Evolutionary conservation across 2,113 vertebrate genomes (phyloP), one percentile per base, ranked within the genome.

Genomic region (Prochilodus magdalenae): DNA sequence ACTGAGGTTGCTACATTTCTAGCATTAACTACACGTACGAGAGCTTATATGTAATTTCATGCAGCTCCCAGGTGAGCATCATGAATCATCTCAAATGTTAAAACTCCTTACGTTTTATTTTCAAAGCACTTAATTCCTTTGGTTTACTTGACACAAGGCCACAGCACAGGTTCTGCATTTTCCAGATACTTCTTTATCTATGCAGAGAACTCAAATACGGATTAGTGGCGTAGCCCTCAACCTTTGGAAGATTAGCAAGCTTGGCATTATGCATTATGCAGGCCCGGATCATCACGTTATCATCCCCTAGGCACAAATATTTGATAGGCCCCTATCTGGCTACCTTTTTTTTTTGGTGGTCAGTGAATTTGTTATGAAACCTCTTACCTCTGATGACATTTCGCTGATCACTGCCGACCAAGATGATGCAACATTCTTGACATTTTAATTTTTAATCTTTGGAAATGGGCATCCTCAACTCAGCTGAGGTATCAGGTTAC

Each of bases 81-180:
- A 36, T 60, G 57, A 59, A 36, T 75, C 14, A 44, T 59, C 67
- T 70, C 40, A 13, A 24, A 75, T 82, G 53, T 84, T 80, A 71
- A n/a, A n/a, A 75, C 80, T 80, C 14, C 30, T 75, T 70, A 80
- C 83, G 85, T 81, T 57, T 79, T 81, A 80, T 60, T 79, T 79
- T 36, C 60, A 83, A 86, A 91, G 90, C 90, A 89, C 91, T 90
- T 93, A 87, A 49, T 83, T 73, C 83, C 79, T 77, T 74, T 69
- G 75, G 65, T 84, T 85, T 81, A 51, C 53, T 77, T 30, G 73
- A 47, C 63, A 88, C 81, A 70, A 57, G 40, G 29, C 59, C 49
- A 47, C 24, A 83, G 59, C 29, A 47, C 63, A 79, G 75, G 33
- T 40, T 82, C 57, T 29, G 0, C 5, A 22, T 24, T 66, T 40